Base-by-base conservation (phyloP, 2,113 vertebrate species). In the Ciconia maguari region DNA sequence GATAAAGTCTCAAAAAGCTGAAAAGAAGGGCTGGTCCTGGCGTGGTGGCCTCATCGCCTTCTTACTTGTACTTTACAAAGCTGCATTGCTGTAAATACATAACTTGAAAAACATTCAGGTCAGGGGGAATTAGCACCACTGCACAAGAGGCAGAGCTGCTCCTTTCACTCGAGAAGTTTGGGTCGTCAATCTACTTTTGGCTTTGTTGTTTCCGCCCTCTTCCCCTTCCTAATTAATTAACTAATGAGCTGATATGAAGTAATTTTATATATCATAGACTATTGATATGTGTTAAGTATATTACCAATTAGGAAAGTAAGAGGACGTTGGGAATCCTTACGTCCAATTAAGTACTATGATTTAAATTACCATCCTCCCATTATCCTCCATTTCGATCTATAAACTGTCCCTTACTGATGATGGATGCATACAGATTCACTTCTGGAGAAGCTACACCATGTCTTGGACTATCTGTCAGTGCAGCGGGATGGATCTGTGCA, bases 261-360 rank as follows among this genome's bases (percentile, higher is more conserved):
- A 88, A 92, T 91, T 95, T 96, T 96, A 90, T 96, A 29, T 94
- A 94, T 94, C 85, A 86, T 68, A 49, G 83, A 61, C 91, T 96
- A 96, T 75, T 93, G 94, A 95, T 90, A 97, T 94, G 68, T 87
- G 66, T 87, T 88, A 89, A 96, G 81, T 83, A 78, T 92, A 95
- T 90, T 81, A 93, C 71, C 72, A 93, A 90, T 91, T 91, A 91
- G 34, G 62, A 95, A 96, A 85, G 36, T 36, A 81, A 92, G 91
- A 85, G 85, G 79, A 70, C 68, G 79, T 69, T 94, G 83, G 68
- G 75, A 83, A 78, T 64, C 57, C 94, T 94, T 89, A 58, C 0
- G 1, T 94, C 87, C 83, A 84, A 76, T 87, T 88, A 94, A 94
- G 79, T 78, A 34, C 80, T 83, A 32, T 54, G 52, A 96, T 93